Evolutionary conservation across 2,113 vertebrate genomes (phyloP).

Genomic region (Sinocyclocheilus anshuiensis): DNA sequence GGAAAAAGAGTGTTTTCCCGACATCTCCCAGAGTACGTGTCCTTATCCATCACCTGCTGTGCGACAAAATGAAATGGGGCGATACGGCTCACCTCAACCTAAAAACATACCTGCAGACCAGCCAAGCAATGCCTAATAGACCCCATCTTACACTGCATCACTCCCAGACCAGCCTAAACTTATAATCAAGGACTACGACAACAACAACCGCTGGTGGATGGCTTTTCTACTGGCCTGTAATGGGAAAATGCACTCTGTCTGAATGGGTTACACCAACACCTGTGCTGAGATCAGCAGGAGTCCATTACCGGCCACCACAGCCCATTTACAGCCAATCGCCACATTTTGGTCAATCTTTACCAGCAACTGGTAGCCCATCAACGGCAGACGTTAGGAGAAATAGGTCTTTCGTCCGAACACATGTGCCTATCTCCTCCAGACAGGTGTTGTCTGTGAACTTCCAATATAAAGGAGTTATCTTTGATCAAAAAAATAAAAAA

Average conservation of each 20-base stretch:
- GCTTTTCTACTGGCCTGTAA: conserved; percentile 70
- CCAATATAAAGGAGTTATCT: conserved; percentile 71
- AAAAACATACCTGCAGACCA: conserved; percentile 50
- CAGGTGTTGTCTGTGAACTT: conserved; percentile 70
- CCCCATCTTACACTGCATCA: conserved; percentile 54
- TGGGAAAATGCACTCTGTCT: conserved; percentile 76
- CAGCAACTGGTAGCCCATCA: conserved; percentile 70
- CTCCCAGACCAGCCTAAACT: conserved; percentile 62
- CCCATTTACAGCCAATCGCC: conserved; percentile 71
- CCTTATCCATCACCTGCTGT: conserved; percentile 68
- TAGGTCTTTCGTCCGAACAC: conserved; percentile 64
- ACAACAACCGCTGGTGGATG: conserved; percentile 64
- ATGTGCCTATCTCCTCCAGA: conserved; percentile 71
- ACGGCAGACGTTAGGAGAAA: conserved; percentile 70
- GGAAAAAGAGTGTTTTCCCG: conserved; percentile 28
- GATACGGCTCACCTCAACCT: conserved; percentile 65
- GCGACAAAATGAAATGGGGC: conserved; percentile 73
- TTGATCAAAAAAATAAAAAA: conserved; percentile 64
- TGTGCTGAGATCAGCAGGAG: conserved; percentile 76
- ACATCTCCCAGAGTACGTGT: conserved; percentile 38
- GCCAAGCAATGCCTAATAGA: conserved; percentile 62
- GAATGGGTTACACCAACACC: conserved; percentile 74
- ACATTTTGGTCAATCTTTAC: conserved; percentile 75
- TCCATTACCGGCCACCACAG: conserved; percentile 76
- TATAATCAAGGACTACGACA: conserved; percentile 63